Base-by-base conservation (phyloP, 2,113 vertebrate species). In the Gopherus evgoodei region DNA sequence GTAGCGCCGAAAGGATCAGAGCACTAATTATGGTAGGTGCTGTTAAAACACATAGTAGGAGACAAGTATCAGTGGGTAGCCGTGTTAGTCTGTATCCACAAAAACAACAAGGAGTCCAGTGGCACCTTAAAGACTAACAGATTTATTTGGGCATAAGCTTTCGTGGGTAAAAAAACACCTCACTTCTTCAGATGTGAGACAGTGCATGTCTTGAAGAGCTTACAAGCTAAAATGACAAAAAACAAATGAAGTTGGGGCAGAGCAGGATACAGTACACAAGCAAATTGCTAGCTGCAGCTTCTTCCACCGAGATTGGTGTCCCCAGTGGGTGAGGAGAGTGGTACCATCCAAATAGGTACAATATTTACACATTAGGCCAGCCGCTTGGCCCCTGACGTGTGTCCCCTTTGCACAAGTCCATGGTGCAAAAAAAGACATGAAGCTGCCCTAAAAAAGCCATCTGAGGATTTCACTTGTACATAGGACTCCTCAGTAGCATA, bases 171-270 rank as follows among this genome's bases (percentile, higher is more conserved):
- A 49, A 49, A 49, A 47, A 47, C 47, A 38, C 49, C 49, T 49
- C 49, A 49, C 49, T 49, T 49, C 49, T 49, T 49, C 49, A 49
- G 49, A 49, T 49, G 49, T 49, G 49, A 49, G 49, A 92, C 13
- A 29, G 4, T 42, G 12, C n/a, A 7, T 85, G 35, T 35, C 12
- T 86, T 89, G 78, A 87, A 84, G 52, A 54, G 69, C n/a, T 86
- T 76, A 80, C 35, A 69, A 21, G 4, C 27, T 76, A 75, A 92
- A 76, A 56, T 89, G 19, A 86, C 86, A 42, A 81, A 94, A 24
- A 24, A 17, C 59, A 69, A 21, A 69, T 38, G 35, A n/a, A 69
- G 4, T 21, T 38, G 65, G 31, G 17, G 35, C 16, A 22, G 35
- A 38, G 35, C 35, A 69, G 16, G 62, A 17, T n/a, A 69, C 62